Percentiles rank a stretch among this genome's conserved stretches.
Conservation (phyloP, 2,113 vertebrate genomes). For the Sminthopsis crassicaudata region DNA sequence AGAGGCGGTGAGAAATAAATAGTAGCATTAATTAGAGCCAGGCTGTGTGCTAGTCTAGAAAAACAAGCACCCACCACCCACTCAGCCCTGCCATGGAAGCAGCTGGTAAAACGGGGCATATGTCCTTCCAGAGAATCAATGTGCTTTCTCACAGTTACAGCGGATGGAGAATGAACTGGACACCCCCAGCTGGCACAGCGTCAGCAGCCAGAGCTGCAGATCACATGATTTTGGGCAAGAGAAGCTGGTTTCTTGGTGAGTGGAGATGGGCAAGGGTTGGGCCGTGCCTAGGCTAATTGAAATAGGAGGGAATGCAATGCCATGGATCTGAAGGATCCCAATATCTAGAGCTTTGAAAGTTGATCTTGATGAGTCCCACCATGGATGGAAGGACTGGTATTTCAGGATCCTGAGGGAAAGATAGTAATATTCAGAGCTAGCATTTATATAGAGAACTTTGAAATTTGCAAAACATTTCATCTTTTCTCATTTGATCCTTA, state of each 20-base stretch:
- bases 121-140: constrained; percentile 70
- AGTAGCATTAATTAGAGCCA: neutral
- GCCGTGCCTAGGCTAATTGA: accelerated
- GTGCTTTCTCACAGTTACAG: constrained; percentile 69
- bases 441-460: neutral
- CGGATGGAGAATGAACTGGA: constrained; percentile 68
- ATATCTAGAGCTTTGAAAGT: neutral
- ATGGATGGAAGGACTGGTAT: neutral
- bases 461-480: neutral
- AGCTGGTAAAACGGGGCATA: constrained; percentile 58
- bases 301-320: accelerated
- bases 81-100: constrained; percentile 9
- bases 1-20: neutral
- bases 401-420: neutral
- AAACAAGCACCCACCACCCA: neutral
- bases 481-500: neutral
- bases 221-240: constrained; percentile 42
- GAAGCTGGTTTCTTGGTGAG: constrained; percentile 58
- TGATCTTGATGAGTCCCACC: neutral
- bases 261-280: neutral
- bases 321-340: neutral
- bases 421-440: neutral
- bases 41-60: neutral
- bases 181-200: constrained; percentile 6
- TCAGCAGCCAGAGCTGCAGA: constrained; percentile 60